Evolutionary conservation across 2,113 vertebrate species (phyloP).

Genomic region (Rhabdornis inornatus): DNA sequence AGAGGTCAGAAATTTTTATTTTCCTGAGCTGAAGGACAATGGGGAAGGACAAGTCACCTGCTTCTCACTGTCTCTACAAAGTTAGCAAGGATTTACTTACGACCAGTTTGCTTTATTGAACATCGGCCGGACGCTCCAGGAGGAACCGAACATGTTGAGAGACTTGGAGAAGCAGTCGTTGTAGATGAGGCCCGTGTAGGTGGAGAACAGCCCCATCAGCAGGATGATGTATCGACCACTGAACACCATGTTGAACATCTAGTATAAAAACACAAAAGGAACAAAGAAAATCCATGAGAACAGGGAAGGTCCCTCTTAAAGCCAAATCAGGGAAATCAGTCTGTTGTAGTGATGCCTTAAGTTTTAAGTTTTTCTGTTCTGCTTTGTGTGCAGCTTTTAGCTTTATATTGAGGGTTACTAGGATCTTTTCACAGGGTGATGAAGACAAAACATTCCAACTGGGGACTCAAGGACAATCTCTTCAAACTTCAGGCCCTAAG

Average conservation of each 20-base stretch:
- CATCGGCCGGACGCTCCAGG: conserved; percentile 94
- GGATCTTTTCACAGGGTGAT: too few relatives aligned
- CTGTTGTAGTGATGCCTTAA: not conserved
- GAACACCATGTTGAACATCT: conserved; percentile 97
- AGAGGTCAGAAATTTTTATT: not conserved
- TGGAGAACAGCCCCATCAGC: conserved; percentile 95
- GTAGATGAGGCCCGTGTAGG: conserved; percentile 97
- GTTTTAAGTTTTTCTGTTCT: too few relatives aligned
- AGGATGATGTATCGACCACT: conserved; percentile 95
- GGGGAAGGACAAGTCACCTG: not conserved
- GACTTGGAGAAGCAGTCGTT: conserved; percentile 99
- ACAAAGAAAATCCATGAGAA: not conserved
- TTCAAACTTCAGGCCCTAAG: too few relatives aligned
- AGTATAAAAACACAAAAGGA: not conserved
- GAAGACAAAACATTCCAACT: too few relatives aligned
- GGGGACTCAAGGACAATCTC: too few relatives aligned
- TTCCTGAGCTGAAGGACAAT: not conserved
- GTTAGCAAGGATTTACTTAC: conserved; percentile 76
- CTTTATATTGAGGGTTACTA: too few relatives aligned
- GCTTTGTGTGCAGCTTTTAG: too few relatives aligned
- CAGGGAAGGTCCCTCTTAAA: not conserved
- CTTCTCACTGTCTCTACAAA: not conserved
- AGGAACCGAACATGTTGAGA: conserved; percentile 91
- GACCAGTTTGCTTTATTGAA: conserved; percentile 88
- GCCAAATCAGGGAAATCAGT: not conserved